Evolutionary conservation across 37 sponge, comb jelly and placozoan species (phyloP), one percentile per base, ranked within the genome.

Genomic region (Diacarnus erythraeanus): DNA sequence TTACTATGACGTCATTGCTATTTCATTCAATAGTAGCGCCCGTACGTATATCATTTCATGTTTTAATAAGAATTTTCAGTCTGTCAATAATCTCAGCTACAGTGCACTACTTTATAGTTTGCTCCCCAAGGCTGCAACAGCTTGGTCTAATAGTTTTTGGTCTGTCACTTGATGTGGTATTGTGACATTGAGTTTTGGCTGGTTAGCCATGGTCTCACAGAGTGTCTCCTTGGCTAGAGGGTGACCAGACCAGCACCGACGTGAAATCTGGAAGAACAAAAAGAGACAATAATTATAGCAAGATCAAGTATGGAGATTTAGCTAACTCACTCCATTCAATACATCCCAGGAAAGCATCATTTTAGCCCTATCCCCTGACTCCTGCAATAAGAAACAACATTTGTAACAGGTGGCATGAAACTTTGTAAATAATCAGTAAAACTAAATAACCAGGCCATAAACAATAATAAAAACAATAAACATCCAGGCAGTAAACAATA

Each of bases 261-360:
- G 78, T 47, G 80, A 77, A 31, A 96, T 64, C 95, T 94, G 75
- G 21, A 71, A 65, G 9, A 65, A 3, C n/a, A n/a, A 31, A 31
- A 18, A 65, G 33, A 21, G 61, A 60, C 61, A 26, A 21, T 26
- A 60, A 47, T 5, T 60, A 60, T 33, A 12, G 37, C 20, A 9
- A 3, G 20, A 12, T 18, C 57, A 29, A 15, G 29, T 23, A 12
- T 20, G 20, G 34, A 9, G 27, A 39, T 29, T 6, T n/a, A n/a
- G n/a, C n/a, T n/a, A n/a, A 42, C 87, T 74, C 60, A 97, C 94
- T 37, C 99, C 99, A 88, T 98, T 95, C 61, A 88, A 59, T 0
- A 98, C 99, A 72, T 98, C 99, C 99, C 99, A 98, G 42, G 79
- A 65, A 17, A 98, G 84, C 93, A 98, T 96, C 42, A 79, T 74